phyloP scores from a whole-genome alignment of 2,888 invertebrate genomes.

The Cantharis nigra region DNA sequence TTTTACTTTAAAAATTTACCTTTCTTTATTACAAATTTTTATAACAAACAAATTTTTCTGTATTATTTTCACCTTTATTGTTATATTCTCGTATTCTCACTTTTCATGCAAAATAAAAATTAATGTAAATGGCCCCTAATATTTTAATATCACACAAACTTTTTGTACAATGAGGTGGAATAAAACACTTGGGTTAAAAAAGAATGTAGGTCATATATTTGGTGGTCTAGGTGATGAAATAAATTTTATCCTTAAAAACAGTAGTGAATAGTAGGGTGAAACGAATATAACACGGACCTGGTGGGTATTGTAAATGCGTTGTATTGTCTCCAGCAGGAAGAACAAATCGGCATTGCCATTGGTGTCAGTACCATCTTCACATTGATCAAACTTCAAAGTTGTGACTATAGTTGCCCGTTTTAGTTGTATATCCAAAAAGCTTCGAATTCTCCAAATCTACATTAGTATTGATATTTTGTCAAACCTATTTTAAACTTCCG shows the following conservation, averaged over 20 bases:
- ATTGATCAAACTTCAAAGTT: conserved; percentile 43
- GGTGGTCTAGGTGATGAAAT: conserved; percentile 20
- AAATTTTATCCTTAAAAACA: conserved; percentile 22
- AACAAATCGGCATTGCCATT: conserved; percentile 33
- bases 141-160: conserved; percentile 1
- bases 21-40: background rate
- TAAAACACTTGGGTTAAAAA: conserved; percentile 19
- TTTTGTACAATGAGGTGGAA: conserved; percentile 4
- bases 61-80: background rate
- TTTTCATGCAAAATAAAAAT: background rate
- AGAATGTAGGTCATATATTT: conserved; percentile 23
- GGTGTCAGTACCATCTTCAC: conserved; percentile 41
- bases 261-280: conserved; percentile 26
- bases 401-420: conserved; percentile 34
- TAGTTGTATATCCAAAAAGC: conserved; percentile 22
- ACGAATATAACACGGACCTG: conserved; percentile 28
- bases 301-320: conserved; percentile 29
- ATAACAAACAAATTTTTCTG: background rate
- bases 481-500: conserved; percentile 8
- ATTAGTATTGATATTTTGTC: conserved; percentile 17
- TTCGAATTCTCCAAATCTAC: conserved; percentile 8
- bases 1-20: background rate
- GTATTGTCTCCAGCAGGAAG: conserved; percentile 34
- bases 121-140: background rate
- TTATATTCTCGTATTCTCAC: background rate